These are phyloP conservation scores for Eulemur mongoz DNA, from an alignment of 2,797 vertebrate species.

Conservation along the genomic window DNA sequence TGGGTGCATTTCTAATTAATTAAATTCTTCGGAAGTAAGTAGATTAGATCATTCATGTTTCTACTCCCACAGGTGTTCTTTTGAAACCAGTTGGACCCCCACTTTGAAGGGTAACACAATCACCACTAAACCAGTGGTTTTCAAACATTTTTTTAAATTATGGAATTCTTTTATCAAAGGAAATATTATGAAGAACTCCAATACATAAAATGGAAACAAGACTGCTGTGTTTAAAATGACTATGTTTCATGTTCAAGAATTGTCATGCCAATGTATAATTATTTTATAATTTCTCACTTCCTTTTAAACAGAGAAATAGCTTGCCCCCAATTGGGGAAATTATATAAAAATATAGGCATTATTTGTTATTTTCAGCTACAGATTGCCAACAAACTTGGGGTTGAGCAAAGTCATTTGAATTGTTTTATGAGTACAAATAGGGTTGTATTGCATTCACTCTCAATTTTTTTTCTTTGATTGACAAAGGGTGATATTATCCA, in stretches of 20 bases:
- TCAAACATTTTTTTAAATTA: background rate
- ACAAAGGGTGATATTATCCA: background rate
- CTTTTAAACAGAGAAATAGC: slow-evolving; percentile 25
- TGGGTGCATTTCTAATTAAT: background rate
- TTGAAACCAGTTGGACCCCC: background rate
- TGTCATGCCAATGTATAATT: background rate
- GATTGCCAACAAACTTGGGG: background rate
- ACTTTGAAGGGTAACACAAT: background rate
- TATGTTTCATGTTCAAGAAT: slow-evolving; percentile 31
- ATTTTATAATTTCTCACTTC: slow-evolving; percentile 49
- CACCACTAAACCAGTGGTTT: background rate
- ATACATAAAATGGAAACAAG: background rate
- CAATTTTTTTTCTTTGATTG: background rate
- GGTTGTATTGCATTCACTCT: background rate
- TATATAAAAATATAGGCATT: slow-evolving; percentile 8
- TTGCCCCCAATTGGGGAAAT: background rate
- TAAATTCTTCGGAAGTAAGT: slow-evolving; percentile 1
- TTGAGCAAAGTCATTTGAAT: slow-evolving; percentile 2
- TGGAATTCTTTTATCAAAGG: background rate
- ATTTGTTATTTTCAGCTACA: slow-evolving; percentile 37
- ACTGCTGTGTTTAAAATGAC: slow-evolving; percentile 56
- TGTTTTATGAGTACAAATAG: background rate
- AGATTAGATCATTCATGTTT: background rate
- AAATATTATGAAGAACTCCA: slow-evolving; percentile 23
- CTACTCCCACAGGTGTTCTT: background rate